phyloP scores from a whole-genome alignment of 2,888 invertebrate genomes.

The Drosophila differens region DNA sequence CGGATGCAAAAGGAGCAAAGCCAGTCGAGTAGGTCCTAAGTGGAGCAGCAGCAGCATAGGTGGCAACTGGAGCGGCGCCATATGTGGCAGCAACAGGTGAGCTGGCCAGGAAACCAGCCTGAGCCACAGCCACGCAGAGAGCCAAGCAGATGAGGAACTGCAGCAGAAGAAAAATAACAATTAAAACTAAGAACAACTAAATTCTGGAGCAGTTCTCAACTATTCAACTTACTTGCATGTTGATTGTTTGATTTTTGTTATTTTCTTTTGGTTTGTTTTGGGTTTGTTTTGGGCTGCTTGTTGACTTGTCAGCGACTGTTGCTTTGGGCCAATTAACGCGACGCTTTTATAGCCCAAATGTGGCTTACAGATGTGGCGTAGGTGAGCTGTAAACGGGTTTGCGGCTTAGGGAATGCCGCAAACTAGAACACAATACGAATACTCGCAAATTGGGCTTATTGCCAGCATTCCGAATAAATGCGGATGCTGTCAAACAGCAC shows the following conservation, averaged over 20 bases:
- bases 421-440: slow-evolving; percentile 49
- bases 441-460: slow-evolving; percentile 8
- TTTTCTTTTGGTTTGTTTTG: neutral
- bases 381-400: slow-evolving; percentile 37
- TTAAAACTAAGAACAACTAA: neutral
- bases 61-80: slow-evolving; percentile 27
- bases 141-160: slow-evolving; percentile 57
- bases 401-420: slow-evolving; percentile 31
- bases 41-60: slow-evolving; percentile 40
- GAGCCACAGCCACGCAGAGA: slow-evolving; percentile 56
- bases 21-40: slow-evolving; percentile 39
- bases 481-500: slow-evolving; percentile 55
- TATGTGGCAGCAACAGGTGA: slow-evolving; percentile 49
- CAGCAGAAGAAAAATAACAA: neutral
- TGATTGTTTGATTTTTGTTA: slow-evolving; percentile 21
- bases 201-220: slow-evolving; percentile 4
- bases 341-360: slow-evolving; percentile 44
- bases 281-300: slow-evolving; percentile 25
- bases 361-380: slow-evolving; percentile 15
- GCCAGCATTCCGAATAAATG: slow-evolving; percentile 20
- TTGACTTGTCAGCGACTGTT: slow-evolving; percentile 47
- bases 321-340: slow-evolving; percentile 39
- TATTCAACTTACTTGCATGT: slow-evolving; percentile 52
- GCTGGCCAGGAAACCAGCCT: slow-evolving; percentile 51
- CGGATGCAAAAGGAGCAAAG: slow-evolving; percentile 18